These are phyloP conservation scores for Brachycybe producta DNA, from an alignment of 2,888 invertebrate genomes.

Conservation along the genomic window DNA sequence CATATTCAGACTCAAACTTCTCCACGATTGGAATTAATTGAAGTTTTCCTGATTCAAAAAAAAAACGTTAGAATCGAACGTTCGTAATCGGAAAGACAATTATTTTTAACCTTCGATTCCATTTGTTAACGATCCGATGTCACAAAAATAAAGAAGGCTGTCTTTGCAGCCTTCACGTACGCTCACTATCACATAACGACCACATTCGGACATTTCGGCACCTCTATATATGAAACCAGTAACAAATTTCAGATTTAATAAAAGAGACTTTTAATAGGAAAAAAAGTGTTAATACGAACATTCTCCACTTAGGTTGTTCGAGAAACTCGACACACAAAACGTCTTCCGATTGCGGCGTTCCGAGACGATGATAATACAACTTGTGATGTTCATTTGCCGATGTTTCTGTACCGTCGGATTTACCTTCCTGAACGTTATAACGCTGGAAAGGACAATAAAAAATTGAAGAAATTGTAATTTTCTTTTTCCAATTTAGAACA, in stretches of 20 bases:
- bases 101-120: conserved; percentile 30
- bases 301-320: conserved; percentile 75
- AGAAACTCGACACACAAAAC: conserved; percentile 76
- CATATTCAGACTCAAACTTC: conserved; percentile 85
- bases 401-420: conserved; percentile 85
- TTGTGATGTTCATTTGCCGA: conserved; percentile 78
- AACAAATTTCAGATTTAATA: conserved; percentile 1
- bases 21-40: conserved; percentile 66
- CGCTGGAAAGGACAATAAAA: conserved; percentile 40
- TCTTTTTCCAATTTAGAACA: too few species aligned
- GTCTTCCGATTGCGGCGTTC: conserved; percentile 74
- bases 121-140: conserved; percentile 43
- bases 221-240: conserved; percentile 43
- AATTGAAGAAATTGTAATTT: neutral
- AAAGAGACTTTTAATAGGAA: neutral
- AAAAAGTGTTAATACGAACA: conserved; percentile 45
- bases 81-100: neutral
- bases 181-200: conserved; percentile 68
- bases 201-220: conserved; percentile 79
- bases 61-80: neutral
- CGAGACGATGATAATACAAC: conserved; percentile 78
- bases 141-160: conserved; percentile 74
- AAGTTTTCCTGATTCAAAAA: conserved; percentile 41
- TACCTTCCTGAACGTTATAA: conserved; percentile 66
- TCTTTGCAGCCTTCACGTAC: conserved; percentile 81